phyloP scores from a whole-genome alignment of 2,888 invertebrate genomes.

The Caenorhabditis sp. region DNA sequence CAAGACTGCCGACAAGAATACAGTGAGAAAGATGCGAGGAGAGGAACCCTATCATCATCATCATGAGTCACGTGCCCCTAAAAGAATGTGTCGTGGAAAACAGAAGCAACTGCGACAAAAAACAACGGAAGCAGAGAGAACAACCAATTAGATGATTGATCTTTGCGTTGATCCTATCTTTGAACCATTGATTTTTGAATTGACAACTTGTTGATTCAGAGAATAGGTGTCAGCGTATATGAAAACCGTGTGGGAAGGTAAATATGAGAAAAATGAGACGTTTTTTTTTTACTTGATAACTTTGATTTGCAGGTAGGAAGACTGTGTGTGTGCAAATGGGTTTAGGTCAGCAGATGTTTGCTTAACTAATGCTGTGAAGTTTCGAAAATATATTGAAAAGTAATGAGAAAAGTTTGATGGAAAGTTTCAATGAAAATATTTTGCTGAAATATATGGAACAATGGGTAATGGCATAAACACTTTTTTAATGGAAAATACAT shows the following conservation, averaged over 20 bases:
- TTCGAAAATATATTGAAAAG: background rate
- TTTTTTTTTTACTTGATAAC: constrained; percentile 27
- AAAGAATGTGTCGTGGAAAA: constrained; percentile 20
- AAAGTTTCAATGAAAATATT: background rate
- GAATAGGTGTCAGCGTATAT: background rate
- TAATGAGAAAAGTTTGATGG: background rate
- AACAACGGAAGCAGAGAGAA: constrained; percentile 31
- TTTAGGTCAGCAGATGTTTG: constrained; percentile 25
- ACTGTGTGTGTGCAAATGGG: constrained; percentile 15
- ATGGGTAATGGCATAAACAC: background rate
- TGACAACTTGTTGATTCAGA: constrained; percentile 37
- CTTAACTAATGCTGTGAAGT: constrained; percentile 14
- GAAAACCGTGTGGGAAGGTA: constrained; percentile 38
- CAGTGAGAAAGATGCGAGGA: constrained; percentile 13
- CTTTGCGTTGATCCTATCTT: constrained; percentile 55
- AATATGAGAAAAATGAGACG: constrained; percentile 19
- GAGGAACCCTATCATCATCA: constrained; percentile 1
- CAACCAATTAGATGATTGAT: constrained; percentile 60
- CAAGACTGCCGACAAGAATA: background rate
- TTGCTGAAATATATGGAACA: background rate
- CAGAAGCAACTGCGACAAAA: background rate
- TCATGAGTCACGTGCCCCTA: constrained; percentile 43
- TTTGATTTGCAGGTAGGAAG: constrained; percentile 16
- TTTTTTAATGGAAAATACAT: too few species aligned
- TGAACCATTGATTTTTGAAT: constrained; percentile 65